These are phyloP conservation scores for Pogonocichla stellata DNA, from an alignment of 2,113 vertebrate species.

Conservation along the genomic window DNA sequence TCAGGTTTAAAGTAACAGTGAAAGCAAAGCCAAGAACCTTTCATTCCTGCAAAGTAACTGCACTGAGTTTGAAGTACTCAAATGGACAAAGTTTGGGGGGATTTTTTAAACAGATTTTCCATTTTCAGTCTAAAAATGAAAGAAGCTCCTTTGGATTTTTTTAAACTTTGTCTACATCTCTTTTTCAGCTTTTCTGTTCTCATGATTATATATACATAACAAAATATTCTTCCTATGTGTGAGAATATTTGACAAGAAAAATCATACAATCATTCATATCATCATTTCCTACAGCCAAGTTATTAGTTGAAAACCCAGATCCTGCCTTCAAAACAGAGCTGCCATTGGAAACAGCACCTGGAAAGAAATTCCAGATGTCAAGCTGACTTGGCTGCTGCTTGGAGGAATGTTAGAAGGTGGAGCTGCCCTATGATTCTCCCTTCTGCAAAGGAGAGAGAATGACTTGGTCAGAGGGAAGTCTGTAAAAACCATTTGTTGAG, in stretches of 20 bases:
- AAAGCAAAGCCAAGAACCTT: slow-evolving; percentile 2
- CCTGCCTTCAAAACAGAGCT: background rate
- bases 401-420: background rate
- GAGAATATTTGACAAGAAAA: background rate
- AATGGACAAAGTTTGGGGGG: background rate
- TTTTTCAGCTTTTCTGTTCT: background rate
- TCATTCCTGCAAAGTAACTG: background rate
- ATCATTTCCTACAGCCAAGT: background rate
- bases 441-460: background rate
- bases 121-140: background rate
- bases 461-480: background rate
- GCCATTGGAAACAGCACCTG: background rate
- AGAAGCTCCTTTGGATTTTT: background rate
- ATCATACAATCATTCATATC: background rate
- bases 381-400: background rate
- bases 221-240: background rate
- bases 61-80: background rate
- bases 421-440: background rate
- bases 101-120: background rate
- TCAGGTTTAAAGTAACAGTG: slow-evolving; percentile 18
- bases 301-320: background rate
- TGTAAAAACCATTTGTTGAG: background rate
- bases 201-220: background rate
- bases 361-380: background rate
- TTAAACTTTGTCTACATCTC: background rate